phyloP scores from a whole-genome alignment of 1,140 invertebrate species.

The Cydia pomonella region DNA sequence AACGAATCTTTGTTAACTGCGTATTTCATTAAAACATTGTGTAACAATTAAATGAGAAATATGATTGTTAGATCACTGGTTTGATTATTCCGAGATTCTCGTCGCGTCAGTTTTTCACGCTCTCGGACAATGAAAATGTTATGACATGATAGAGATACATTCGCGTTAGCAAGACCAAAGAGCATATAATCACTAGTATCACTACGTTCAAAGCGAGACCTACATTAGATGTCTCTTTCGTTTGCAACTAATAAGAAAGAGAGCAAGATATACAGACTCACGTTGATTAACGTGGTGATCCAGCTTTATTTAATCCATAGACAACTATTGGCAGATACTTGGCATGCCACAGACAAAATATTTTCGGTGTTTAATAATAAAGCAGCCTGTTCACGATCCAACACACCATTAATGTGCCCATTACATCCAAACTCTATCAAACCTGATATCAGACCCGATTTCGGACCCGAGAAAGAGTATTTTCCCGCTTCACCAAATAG shows the following conservation, averaged over 20 bases:
- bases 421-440: too few species aligned
- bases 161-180: too few species aligned
- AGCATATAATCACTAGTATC: too few species aligned
- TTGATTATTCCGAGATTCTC: neutral
- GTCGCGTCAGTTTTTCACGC: constrained; percentile 14
- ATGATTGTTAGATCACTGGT: neutral
- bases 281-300: neutral
- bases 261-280: neutral
- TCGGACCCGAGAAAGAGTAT: too few species aligned
- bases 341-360: too few species aligned
- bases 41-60: neutral
- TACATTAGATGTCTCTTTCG: neutral
- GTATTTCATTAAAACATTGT: constrained; percentile 18
- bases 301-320: neutral
- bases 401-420: too few species aligned
- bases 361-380: too few species aligned
- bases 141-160: neutral
- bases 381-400: too few species aligned
- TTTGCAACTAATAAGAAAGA: neutral
- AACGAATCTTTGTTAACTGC: neutral
- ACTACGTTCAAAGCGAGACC: neutral
- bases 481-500: too few species aligned
- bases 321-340: neutral
- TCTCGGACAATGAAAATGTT: neutral
- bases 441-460: too few species aligned